Percentiles rank a stretch among this genome's conserved stretches.
Conservation (phyloP, 2,113 vertebrate genomes). For the Phocoena sinus region DNA sequence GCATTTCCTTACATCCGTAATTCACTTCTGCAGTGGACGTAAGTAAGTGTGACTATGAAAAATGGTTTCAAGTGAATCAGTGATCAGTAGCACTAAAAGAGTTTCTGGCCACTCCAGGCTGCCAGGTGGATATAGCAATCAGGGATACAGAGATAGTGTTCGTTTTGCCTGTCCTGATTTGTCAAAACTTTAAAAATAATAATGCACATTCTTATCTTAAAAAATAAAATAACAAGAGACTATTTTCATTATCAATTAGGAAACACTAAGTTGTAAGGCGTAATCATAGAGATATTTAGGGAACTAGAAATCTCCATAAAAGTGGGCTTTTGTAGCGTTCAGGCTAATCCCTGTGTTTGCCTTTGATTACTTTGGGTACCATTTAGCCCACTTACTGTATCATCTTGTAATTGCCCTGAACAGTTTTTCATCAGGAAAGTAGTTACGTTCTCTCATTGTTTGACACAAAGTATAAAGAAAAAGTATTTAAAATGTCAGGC, state of each 20-base stretch:
- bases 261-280: conserved; percentile 18
- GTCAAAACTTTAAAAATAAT: conserved; percentile 25
- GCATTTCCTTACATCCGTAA: not conserved
- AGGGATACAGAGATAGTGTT: not conserved
- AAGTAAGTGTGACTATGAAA: not conserved
- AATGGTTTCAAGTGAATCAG: not conserved
- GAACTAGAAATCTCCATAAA: conserved; percentile 28
- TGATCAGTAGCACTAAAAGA: not conserved
- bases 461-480: conserved; percentile 69
- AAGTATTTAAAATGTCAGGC: conserved; percentile 78
- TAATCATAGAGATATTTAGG: conserved; percentile 15
- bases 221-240: not conserved
- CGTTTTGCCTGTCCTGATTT: not conserved
- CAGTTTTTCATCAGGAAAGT: conserved; percentile 74
- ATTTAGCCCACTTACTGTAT: conserved; percentile 74
- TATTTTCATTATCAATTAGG: conserved; percentile 64
- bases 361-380: conserved; percentile 74
- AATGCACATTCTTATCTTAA: conserved; percentile 51
- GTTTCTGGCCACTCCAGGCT: not conserved
- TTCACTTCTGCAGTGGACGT: not conserved
- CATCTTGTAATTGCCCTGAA: conserved; percentile 71
- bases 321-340: conserved; percentile 31
- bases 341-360: conserved; percentile 62
- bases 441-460: conserved; percentile 69
- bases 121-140: not conserved